Evolutionary conservation across 1,140 invertebrate species (phyloP), one percentile per base, ranked within the genome.

Genomic region (Heliconius melpomene): DNA sequence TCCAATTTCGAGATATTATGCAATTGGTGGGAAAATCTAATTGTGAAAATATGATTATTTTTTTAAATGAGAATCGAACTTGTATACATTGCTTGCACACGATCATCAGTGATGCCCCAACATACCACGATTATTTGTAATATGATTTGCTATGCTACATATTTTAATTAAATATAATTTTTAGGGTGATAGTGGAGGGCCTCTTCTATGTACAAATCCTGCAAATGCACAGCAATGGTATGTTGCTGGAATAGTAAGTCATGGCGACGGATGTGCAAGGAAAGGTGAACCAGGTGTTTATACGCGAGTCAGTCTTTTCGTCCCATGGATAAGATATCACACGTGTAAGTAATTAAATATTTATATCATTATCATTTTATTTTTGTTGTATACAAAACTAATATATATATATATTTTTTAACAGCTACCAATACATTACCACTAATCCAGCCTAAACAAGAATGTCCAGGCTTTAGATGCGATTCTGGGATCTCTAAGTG

Each of bases 231-330:
- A 95, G 72, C 96, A 96, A 83, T 97, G 96, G 96, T 97, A 97
- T 85, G 89, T 97, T 50, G 97, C 96, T 7, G 97, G 97, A 1
- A 95, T 98, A 29, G 96, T 98, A 0, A 97, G 97, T 85, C 97
- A 98, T 86, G 98, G 98, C 3, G 96, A 97, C 86, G 97, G 97
- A 8, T 98, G 98, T 91, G 98, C 95, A 3, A 94, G 96, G 79
- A 96, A 96, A 40, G 94, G 96, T 77, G 96, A 98, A 88, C 97
- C 97, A 9, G 98, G 98, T n/a, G 97, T 97, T 78, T 98, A 98
- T 83, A 98, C 97, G 0, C 95, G 96, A 90, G 96, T 98, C 26
- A 96, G 96, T 54, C 90, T 96, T n/a, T 98, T 96, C 88, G 84
- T 96, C 6, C 88, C 96, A 66, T 98, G 97, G 98, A 97, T 98